Evolutionary conservation across 2,888 invertebrate genomes (phyloP).

Genomic region (Cataglyphis cursor): DNA sequence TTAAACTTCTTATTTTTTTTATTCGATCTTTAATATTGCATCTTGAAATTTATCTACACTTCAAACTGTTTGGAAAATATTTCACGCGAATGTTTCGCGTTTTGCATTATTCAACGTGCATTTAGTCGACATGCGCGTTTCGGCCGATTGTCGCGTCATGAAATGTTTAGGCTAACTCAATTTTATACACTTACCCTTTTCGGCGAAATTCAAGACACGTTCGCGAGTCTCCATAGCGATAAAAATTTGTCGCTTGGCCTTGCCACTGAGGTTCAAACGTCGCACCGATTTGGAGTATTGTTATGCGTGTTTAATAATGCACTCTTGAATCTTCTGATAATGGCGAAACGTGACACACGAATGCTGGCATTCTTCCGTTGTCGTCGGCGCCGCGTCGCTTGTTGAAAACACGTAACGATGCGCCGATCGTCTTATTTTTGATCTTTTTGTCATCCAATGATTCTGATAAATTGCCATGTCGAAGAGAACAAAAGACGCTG

Average conservation of each 20-base stretch:
- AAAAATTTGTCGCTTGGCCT: not conserved
- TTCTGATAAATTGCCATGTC: not conserved
- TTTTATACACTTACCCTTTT: constrained; percentile 71
- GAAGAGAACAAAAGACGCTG: constrained; percentile 1
- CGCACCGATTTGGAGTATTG: constrained; percentile 47
- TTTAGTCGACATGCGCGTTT: not conserved
- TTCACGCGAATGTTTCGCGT: not conserved
- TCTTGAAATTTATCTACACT: not conserved
- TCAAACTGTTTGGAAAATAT: not conserved
- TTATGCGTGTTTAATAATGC: constrained; percentile 63
- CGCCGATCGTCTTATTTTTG: constrained; percentile 61
- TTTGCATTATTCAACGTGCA: constrained; percentile 28
- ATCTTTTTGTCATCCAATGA: constrained; percentile 34
- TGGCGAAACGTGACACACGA: constrained; percentile 68
- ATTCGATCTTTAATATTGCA: not conserved
- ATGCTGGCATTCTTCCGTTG: constrained; percentile 69
- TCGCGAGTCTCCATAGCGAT: constrained; percentile 73
- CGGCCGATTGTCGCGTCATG: constrained; percentile 40
- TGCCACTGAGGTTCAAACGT: not conserved
- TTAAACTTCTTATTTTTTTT: not conserved
- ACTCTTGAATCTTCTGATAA: constrained; percentile 69
- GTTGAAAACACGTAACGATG: constrained; percentile 78
- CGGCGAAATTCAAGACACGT: constrained; percentile 69
- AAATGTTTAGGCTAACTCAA: constrained; percentile 30
- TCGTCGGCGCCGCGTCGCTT: constrained; percentile 71